Evolutionary conservation across 2,797 vertebrate species (phyloP).

Genomic region (Furcifer pardalis): DNA sequence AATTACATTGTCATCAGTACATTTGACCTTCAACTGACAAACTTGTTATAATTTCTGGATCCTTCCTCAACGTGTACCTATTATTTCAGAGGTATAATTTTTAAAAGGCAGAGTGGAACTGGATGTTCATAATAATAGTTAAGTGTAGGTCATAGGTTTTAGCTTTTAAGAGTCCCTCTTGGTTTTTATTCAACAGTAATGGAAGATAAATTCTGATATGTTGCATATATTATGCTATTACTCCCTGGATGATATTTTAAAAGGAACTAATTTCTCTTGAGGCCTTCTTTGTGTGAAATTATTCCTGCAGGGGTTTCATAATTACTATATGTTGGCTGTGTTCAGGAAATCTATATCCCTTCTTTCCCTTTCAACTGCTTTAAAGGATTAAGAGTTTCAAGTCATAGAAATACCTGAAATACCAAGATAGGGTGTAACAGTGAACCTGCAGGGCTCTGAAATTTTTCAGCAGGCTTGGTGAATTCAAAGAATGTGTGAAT

Average conservation of each 20-base stretch:
- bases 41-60: background rate
- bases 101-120: background rate
- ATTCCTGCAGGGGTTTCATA: conserved; percentile 19
- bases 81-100: background rate
- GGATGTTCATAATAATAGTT: fast-evolving
- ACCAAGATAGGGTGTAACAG: conserved; percentile 23
- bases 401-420: conserved; percentile 40
- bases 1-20: no score
- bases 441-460: background rate
- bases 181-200: conserved; percentile 8
- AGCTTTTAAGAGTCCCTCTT: background rate
- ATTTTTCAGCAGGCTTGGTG: background rate
- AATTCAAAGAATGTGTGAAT: conserved; percentile 30
- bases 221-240: background rate
- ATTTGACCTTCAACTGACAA: background rate
- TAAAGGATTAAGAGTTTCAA: conserved; percentile 25
- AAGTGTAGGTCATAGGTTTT: background rate
- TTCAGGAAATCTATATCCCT: conserved; percentile 4
- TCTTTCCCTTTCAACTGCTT: conserved; percentile 41
- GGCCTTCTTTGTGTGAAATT: background rate
- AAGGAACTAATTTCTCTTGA: conserved; percentile 23
- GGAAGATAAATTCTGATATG: background rate
- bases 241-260: conserved; percentile 13
- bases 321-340: background rate
- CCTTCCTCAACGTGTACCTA: no score